phyloP scores from a whole-genome alignment of 2,888 invertebrate genomes.

The Julus scandinavius region DNA sequence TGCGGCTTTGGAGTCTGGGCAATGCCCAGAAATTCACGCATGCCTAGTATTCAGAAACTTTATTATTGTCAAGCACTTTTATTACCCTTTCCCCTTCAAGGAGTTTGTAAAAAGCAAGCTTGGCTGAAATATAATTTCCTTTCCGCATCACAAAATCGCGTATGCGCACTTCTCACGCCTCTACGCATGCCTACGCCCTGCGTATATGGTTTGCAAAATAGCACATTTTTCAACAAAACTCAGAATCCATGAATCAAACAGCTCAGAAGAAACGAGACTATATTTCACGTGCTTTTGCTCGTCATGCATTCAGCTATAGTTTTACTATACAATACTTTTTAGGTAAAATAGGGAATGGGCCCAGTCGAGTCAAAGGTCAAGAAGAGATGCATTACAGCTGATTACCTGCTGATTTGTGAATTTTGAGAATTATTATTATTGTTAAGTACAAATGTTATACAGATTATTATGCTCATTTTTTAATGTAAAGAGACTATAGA shows the following conservation, averaged over 20 bases:
- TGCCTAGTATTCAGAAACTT: neutral
- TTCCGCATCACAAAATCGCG: slow-evolving; percentile 42
- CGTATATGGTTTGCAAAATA: neutral
- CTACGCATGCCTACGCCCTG: neutral
- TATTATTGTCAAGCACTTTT: slow-evolving; percentile 34
- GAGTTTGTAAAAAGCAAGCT: slow-evolving; percentile 33
- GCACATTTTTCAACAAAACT: neutral
- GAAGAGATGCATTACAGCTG: neutral
- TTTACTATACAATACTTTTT: neutral
- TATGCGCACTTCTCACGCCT: slow-evolving; percentile 38
- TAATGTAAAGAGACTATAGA: too few species aligned
- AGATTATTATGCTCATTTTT: too few species aligned
- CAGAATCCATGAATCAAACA: slow-evolving; percentile 18
- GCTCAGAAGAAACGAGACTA: neutral
- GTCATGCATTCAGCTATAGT: neutral
- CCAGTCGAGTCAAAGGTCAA: neutral
- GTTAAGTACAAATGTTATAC: too few species aligned
- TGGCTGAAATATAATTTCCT: slow-evolving; percentile 23
- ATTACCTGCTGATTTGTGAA: neutral
- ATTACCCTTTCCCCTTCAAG: slow-evolving; percentile 39
- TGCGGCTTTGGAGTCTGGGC: slow-evolving; percentile 1
- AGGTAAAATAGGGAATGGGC: neutral
- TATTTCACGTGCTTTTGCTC: neutral
- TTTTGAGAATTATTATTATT: too few species aligned
- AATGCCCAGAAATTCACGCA: slow-evolving; percentile 9